Percentiles rank a stretch among this genome's conserved stretches.
Conservation (phyloP, 2,797 vertebrate species). For the Bucorvus abyssinicus region DNA sequence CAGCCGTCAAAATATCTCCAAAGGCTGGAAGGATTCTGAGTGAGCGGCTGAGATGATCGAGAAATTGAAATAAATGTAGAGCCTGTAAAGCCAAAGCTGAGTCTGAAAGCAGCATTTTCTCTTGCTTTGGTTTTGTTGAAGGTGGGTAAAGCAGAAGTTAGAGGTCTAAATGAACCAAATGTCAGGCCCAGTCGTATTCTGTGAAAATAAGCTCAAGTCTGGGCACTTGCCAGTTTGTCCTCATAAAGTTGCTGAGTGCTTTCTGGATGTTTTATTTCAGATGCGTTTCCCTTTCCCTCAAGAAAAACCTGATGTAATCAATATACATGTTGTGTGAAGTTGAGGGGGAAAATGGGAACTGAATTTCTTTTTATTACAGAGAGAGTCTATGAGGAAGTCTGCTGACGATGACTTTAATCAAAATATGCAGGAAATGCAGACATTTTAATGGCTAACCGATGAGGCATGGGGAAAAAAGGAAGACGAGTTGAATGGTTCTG, state of each 20-base stretch:
- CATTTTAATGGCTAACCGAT: background rate
- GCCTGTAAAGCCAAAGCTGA: background rate
- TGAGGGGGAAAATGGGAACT: background rate
- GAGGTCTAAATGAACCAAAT: background rate
- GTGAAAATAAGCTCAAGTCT: background rate
- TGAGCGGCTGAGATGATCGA: background rate
- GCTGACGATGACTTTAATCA: background rate
- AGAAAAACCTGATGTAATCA: background rate
- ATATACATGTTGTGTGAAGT: background rate
- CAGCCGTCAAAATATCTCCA: background rate
- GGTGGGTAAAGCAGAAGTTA: background rate
- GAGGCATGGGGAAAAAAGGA: background rate
- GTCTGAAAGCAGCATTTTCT: background rate
- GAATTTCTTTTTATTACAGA: background rate
- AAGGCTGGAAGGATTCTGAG: background rate
- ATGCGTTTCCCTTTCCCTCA: background rate
- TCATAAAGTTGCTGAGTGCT: background rate
- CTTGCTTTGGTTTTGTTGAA: background rate
- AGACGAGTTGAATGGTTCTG: background rate
- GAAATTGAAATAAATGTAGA: background rate
- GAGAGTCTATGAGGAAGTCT: background rate
- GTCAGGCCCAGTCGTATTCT: background rate
- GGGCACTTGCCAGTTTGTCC: background rate
- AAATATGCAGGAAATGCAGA: background rate
- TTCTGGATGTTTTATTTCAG: background rate